Percentiles rank a stretch among this genome's conserved stretches.
These are phyloP conservation scores for Hydraecia micacea DNA, from an alignment of 2,888 invertebrate species.

Conservation along the genomic window DNA sequence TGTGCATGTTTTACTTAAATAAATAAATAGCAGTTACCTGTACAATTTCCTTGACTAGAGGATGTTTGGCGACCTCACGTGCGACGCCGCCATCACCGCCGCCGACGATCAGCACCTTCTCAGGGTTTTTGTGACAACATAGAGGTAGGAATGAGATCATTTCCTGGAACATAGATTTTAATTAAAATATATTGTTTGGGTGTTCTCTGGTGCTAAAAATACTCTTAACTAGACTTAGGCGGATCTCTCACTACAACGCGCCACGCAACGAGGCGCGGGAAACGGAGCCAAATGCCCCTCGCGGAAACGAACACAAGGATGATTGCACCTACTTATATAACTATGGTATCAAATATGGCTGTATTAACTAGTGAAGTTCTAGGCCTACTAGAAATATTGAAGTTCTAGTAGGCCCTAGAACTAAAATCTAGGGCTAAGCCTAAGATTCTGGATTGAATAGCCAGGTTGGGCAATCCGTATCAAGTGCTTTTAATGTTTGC, in stretches of 20 bases:
- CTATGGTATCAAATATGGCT: not conserved
- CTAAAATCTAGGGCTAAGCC: not conserved
- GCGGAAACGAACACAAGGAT: not conserved
- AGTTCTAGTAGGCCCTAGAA: not conserved
- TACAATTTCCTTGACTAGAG: slow-evolving; percentile 95
- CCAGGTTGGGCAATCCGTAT: not conserved
- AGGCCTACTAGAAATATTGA: not conserved
- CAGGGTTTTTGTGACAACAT: slow-evolving; percentile 97
- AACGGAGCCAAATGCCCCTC: not conserved
- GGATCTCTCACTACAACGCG: no score
- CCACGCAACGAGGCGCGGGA: not conserved
- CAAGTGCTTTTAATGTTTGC: not conserved
- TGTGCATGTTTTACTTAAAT: no score
- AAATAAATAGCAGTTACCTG: slow-evolving; percentile 77
- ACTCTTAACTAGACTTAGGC: not conserved
- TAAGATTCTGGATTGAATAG: no score
- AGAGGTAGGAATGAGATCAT: slow-evolving; percentile 99
- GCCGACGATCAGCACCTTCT: slow-evolving; percentile 98
- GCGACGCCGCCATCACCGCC: slow-evolving; percentile 99
- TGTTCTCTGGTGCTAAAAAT: not conserved
- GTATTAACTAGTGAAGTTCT: no score
- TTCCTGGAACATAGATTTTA: slow-evolving; percentile 89
- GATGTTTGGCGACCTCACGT: slow-evolving; percentile 98
- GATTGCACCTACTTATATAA: not conserved
- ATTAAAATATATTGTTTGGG: not conserved